These are phyloP conservation scores for Stratiolaelaps scimitus DNA, from an alignment of 1,140 invertebrate species.

Conservation along the genomic window DNA sequence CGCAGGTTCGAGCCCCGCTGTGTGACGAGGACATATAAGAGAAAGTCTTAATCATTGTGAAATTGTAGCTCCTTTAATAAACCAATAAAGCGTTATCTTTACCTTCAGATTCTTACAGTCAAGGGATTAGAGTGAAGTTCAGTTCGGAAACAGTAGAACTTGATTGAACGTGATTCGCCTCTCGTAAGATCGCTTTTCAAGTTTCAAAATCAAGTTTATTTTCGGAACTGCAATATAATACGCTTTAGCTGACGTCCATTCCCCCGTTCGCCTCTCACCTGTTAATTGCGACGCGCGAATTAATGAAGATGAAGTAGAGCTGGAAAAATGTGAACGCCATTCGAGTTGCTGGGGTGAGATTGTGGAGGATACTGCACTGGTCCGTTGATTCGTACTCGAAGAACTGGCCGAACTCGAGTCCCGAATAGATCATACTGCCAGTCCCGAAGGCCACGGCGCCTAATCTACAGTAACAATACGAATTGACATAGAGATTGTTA, in stretches of 20 bases:
- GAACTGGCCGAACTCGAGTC: slow-evolving; percentile 80
- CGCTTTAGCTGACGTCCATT: too few species aligned
- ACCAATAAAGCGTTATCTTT: too few species aligned
- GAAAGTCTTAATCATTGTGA: too few species aligned
- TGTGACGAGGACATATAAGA: too few species aligned
- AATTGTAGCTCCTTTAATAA: too few species aligned
- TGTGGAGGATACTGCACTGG: slow-evolving; percentile 71
- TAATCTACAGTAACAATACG: not conserved
- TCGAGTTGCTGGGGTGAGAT: slow-evolving; percentile 66
- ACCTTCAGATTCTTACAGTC: too few species aligned
- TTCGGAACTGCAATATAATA: too few species aligned
- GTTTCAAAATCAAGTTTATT: too few species aligned
- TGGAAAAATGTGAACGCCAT: slow-evolving; percentile 89
- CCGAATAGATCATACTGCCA: slow-evolving; percentile 86
- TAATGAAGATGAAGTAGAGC: slow-evolving; percentile 91
- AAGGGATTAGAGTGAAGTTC: too few species aligned
- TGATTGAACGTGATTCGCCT: too few species aligned
- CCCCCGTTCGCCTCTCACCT: not conserved
- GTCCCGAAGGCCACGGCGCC: slow-evolving; percentile 65
- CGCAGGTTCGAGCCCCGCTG: too few species aligned
- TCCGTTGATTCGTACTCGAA: slow-evolving; percentile 72
- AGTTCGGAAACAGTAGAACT: too few species aligned
- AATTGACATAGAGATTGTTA: not conserved
- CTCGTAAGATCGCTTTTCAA: not conserved
- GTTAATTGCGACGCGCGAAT: slow-evolving; percentile 47